phyloP scores from a whole-genome alignment of 2,888 invertebrate species.

The Drosophila helvetica region DNA sequence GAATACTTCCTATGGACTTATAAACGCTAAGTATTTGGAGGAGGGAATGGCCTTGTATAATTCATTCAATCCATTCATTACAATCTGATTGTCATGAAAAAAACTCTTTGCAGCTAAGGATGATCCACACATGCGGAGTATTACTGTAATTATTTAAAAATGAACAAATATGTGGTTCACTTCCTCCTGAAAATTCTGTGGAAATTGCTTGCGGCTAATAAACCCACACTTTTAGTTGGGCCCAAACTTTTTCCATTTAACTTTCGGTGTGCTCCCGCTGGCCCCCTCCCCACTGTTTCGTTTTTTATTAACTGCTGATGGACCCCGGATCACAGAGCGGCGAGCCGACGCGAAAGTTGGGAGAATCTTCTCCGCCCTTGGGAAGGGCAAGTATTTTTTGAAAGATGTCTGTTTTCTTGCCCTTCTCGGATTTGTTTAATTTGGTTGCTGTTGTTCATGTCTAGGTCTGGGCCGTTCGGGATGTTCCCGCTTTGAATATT shows the following conservation, averaged over 20 bases:
- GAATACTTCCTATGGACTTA: background rate
- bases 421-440: slow-evolving; percentile 48
- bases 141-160: background rate
- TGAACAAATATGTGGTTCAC: slow-evolving; percentile 2
- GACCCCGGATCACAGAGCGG: slow-evolving; percentile 17
- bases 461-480: slow-evolving; percentile 37
- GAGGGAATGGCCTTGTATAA: no score
- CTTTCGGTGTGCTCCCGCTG: slow-evolving; percentile 57
- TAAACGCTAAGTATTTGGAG: background rate
- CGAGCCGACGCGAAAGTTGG: slow-evolving; percentile 27
- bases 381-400: slow-evolving; percentile 12
- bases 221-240: slow-evolving; percentile 61
- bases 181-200: slow-evolving; percentile 15
- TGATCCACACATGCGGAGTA: background rate
- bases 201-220: slow-evolving; percentile 65
- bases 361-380: no score
- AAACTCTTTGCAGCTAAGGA: no score
- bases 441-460: slow-evolving; percentile 37
- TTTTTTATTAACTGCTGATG: slow-evolving; percentile 72
- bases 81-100: background rate
- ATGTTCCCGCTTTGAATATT: slow-evolving; percentile 58
- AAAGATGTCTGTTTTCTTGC: slow-evolving; percentile 18
- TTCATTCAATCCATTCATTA: background rate
- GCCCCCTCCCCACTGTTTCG: slow-evolving; percentile 20
- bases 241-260: slow-evolving; percentile 76